Evolutionary conservation across 53 echinoderm and acorn worm genomes (phyloP).

Genomic region (Patiria pectinifera): DNA sequence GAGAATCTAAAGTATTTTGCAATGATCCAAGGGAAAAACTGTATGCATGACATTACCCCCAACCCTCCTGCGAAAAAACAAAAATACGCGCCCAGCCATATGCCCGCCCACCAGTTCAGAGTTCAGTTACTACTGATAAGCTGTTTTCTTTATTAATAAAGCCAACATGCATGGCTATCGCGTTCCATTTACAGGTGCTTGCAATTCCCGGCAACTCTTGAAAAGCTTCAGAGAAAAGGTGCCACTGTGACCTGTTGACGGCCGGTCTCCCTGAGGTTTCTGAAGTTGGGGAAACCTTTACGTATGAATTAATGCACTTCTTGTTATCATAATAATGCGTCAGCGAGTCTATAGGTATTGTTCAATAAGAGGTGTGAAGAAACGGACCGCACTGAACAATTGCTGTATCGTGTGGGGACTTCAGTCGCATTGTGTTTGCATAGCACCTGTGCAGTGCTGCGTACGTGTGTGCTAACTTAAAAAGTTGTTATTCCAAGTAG

Average conservation of each 20-base stretch:
- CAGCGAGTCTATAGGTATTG: not conserved
- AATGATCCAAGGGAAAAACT: too few species aligned
- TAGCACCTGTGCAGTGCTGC: too few species aligned
- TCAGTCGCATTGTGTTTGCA: too few species aligned
- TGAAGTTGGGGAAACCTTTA: not conserved
- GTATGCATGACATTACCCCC: too few species aligned
- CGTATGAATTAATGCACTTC: not conserved
- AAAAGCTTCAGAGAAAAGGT: slow-evolving; percentile 1
- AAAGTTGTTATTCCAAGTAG: too few species aligned
- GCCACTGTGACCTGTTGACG: not conserved
- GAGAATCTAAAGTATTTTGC: too few species aligned
- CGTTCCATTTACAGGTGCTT: not conserved
- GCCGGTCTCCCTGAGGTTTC: not conserved
- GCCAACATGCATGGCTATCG: not conserved
- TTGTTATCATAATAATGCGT: not conserved
- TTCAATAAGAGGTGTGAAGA: too few species aligned
- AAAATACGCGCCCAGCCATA: not conserved
- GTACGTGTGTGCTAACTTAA: too few species aligned
- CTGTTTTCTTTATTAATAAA: not conserved
- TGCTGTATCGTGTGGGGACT: too few species aligned
- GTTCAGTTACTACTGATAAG: not conserved
- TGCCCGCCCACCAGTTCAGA: not conserved
- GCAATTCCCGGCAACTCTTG: not conserved
- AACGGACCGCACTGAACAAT: too few species aligned
- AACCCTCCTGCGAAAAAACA: too few species aligned